phyloP scores from a whole-genome alignment of 1,140 invertebrate genomes.

The Caenorhabditis elegans region WBcel235 BX284606.5:10860501-10861000 shows the following conservation, averaged over 20 bases:
- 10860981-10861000: background rate
- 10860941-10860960: background rate
- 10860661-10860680: slow-evolving; percentile 61
- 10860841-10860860: slow-evolving; percentile 64
- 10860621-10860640: slow-evolving; percentile 16
- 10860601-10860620: slow-evolving; percentile 40
- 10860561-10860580: slow-evolving; percentile 50
- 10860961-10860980: background rate
- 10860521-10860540: slow-evolving; percentile 50
- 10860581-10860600: slow-evolving; percentile 33
- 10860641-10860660: background rate
- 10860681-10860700: slow-evolving; percentile 65
- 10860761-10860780: background rate
- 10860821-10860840: slow-evolving; percentile 40
- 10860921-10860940: background rate
- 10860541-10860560: slow-evolving; percentile 45
- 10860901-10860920: background rate
- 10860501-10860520: slow-evolving; percentile 36
- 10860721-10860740: slow-evolving; percentile 48
- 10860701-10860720: slow-evolving; percentile 59
- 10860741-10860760: background rate
- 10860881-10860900: slow-evolving; percentile 67
- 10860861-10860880: slow-evolving; percentile 66
- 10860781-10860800: slow-evolving; percentile 15
- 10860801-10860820: slow-evolving; percentile 11